A percentile compares a stretch with the other conserved stretches of the same genome.
Evolutionary conservation across 2,888 invertebrate genomes (phyloP).

Genomic region (Galeopsomyia nigrocyanea): DNA sequence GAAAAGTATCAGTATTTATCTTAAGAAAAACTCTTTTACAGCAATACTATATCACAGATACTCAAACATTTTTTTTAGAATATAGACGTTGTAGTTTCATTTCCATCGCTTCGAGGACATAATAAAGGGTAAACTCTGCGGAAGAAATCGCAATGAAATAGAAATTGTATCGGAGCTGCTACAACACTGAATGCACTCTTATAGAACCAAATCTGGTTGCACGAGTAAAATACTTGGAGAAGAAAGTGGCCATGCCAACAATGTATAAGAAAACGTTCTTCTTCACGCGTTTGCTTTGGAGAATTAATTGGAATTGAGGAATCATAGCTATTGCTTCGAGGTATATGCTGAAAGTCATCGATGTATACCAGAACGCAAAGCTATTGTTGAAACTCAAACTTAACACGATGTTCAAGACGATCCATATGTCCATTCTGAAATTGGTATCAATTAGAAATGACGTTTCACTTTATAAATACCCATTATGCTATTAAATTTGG

Average conservation of each 20-base stretch:
- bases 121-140: neutral
- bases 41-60: no score
- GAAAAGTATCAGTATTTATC: no score
- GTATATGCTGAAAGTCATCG: conserved; percentile 25
- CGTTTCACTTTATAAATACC: neutral
- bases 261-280: conserved; percentile 22
- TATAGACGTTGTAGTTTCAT: no score
- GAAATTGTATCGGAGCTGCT: conserved; percentile 1
- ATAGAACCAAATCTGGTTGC: neutral
- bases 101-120: neutral
- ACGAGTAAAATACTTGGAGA: conserved; percentile 14
- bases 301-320: conserved; percentile 21
- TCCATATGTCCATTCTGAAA: conserved; percentile 25
- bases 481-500: neutral
- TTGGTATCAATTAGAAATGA: neutral
- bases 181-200: neutral
- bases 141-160: conserved; percentile 26
- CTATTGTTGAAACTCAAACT: conserved; percentile 8
- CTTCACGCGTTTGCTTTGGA: conserved; percentile 9
- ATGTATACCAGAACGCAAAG: neutral
- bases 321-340: conserved; percentile 28
- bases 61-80: no score
- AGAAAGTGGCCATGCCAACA: neutral
- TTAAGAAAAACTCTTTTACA: no score
- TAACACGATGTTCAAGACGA: neutral